phyloP scores from a whole-genome alignment of 2,113 vertebrate species.

The Callospermophilus lateralis region DNA sequence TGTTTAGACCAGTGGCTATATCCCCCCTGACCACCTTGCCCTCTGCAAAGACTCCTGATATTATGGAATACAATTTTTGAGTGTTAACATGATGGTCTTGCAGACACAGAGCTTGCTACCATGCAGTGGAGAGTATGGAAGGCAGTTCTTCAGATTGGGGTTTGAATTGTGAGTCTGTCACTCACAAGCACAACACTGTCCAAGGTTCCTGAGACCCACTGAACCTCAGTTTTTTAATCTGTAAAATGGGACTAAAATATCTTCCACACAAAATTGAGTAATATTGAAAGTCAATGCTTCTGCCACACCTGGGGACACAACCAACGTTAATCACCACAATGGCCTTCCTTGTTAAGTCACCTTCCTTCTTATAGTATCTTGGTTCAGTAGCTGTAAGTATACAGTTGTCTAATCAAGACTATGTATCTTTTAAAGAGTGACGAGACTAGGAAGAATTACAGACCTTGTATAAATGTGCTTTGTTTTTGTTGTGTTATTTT shows the following conservation, averaged over 20 bases:
- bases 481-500: constrained; percentile 54
- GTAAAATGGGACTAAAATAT: background rate
- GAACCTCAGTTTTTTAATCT: background rate
- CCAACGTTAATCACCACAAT: background rate
- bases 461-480: constrained; percentile 30
- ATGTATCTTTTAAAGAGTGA: constrained; percentile 19
- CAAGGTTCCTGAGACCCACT: background rate
- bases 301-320: background rate
- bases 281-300: background rate
- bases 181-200: background rate
- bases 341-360: background rate
- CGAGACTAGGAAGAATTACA: constrained; percentile 33
- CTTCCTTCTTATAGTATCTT: background rate
- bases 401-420: background rate
- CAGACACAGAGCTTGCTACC: background rate
- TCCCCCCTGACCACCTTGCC: background rate
- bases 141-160: background rate
- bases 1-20: background rate
- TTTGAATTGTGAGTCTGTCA: background rate
- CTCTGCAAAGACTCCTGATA: background rate
- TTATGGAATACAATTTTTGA: background rate
- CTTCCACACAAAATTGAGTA: background rate
- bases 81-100: background rate
- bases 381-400: background rate
- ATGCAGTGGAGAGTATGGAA: background rate